Evolutionary conservation across 2,113 vertebrate genomes (phyloP).

Genomic region (Porphyrio hochstetteri): DNA sequence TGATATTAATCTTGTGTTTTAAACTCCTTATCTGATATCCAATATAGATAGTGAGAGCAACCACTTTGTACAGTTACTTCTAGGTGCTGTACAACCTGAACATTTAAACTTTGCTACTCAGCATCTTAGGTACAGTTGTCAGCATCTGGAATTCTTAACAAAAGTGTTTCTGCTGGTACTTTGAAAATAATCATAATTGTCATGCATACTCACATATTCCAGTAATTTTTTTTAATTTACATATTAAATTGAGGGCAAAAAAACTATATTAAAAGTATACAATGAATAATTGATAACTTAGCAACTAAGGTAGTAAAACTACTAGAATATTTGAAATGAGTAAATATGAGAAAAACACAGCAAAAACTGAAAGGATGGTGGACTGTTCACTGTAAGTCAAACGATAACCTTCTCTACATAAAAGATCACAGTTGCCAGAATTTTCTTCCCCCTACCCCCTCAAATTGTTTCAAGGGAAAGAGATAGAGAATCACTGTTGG

Average conservation of each 20-base stretch:
- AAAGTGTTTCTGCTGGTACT: background rate
- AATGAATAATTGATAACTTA: background rate
- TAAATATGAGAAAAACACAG: background rate
- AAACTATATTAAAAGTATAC: background rate
- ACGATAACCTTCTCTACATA: background rate
- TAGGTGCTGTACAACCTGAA: background rate
- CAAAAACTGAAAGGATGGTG: background rate
- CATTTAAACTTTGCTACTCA: background rate
- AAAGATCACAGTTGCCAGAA: background rate
- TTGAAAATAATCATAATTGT: background rate
- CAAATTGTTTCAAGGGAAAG: background rate
- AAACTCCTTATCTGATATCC: background rate
- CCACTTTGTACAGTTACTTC: background rate
- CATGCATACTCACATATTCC: accelerated
- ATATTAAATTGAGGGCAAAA: background rate
- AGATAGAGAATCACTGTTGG: background rate
- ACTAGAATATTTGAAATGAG: background rate
- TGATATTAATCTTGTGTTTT: background rate
- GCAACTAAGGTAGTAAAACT: background rate
- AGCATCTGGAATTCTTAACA: background rate
- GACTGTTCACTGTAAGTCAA: background rate
- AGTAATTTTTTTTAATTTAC: background rate
- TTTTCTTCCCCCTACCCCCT: background rate
- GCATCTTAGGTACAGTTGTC: background rate
- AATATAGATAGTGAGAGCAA: background rate